Percentiles rank a stretch among this genome's conserved stretches.
phyloP scores from a whole-genome alignment of 2,888 invertebrate genomes.

The Apamea sordens region DNA sequence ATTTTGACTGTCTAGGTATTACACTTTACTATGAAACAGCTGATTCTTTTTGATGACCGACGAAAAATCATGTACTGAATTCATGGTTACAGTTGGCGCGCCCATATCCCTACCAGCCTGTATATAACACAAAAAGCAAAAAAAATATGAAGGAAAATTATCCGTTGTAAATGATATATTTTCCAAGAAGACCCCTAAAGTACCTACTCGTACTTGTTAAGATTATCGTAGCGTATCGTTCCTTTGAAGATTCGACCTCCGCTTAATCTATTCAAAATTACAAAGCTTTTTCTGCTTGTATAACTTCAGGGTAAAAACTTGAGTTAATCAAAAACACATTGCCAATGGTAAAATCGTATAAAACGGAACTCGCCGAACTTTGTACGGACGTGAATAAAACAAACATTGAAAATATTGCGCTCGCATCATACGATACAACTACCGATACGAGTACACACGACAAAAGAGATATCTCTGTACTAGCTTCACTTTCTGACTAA shows the following conservation, averaged over 20 bases:
- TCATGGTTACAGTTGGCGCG: no score
- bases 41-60: no score
- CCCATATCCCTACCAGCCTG: no score
- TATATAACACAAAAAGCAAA: no score
- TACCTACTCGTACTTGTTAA: no score
- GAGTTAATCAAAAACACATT: constrained; percentile 44
- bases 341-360: constrained; percentile 35
- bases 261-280: constrained; percentile 38
- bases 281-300: constrained; percentile 31
- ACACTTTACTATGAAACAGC: no score
- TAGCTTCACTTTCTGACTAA: no score
- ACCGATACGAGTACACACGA: constrained; percentile 8
- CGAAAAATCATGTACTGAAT: not conserved
- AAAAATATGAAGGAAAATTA: not conserved
- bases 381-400: constrained; percentile 46
- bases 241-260: constrained; percentile 4
- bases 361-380: constrained; percentile 39
- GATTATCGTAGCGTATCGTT: constrained; percentile 13
- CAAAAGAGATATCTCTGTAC: not conserved
- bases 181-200: not conserved
- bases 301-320: constrained; percentile 22
- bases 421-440: constrained; percentile 23
- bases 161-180: not conserved
- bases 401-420: constrained; percentile 54
- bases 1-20: no score